phyloP scores from a whole-genome alignment of 2,888 invertebrate genomes.

The Callyntrura sp. region DNA sequence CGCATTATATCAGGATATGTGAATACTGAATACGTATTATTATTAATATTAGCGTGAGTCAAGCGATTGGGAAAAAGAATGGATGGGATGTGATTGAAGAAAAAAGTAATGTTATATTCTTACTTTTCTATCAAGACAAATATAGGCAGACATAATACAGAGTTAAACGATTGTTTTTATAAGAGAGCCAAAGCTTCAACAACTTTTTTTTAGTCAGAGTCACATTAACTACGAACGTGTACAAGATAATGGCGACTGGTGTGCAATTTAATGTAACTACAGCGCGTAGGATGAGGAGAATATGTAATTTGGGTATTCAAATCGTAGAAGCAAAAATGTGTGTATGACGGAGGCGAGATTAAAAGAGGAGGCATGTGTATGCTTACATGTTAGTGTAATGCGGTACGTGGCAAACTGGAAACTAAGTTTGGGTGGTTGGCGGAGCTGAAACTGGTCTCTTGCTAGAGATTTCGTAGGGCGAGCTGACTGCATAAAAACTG shows the following conservation, averaged over 20 bases:
- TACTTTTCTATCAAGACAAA: not conserved
- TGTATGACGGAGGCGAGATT: not conserved
- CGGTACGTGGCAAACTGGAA: conserved; percentile 13
- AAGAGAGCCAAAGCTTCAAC: too few species aligned
- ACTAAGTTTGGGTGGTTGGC: conserved; percentile 41
- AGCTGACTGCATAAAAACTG: conserved; percentile 37
- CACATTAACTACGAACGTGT: conserved; percentile 43
- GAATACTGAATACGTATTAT: too few species aligned
- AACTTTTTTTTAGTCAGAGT: not conserved
- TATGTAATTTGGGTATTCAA: not conserved
- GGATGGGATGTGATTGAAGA: not conserved
- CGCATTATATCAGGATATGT: not conserved
- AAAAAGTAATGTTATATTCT: not conserved
- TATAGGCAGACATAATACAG: not conserved
- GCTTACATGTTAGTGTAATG: not conserved
- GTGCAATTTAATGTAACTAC: conserved; percentile 56
- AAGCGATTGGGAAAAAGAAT: not conserved
- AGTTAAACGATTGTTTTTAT: too few species aligned
- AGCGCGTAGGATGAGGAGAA: conserved; percentile 49
- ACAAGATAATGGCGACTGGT: conserved; percentile 56
- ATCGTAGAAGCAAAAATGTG: not conserved
- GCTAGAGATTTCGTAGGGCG: not conserved
- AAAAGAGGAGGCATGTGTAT: not conserved
- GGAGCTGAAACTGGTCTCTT: conserved; percentile 22
- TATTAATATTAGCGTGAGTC: not conserved